Conservation (phyloP, 2,888 invertebrate genomes). For the Papilio elwesi region DNA sequence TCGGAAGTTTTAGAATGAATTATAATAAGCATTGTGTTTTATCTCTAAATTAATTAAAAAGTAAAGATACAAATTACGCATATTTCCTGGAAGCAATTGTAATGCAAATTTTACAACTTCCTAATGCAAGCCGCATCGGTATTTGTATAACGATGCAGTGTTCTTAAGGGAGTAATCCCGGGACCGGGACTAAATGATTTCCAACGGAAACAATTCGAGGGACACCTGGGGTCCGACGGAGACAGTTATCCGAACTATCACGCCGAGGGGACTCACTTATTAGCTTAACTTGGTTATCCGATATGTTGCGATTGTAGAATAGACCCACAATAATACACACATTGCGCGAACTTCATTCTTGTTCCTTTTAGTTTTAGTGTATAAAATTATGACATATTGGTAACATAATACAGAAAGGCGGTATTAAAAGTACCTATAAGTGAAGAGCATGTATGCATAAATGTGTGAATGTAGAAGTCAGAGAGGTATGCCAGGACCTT, state of each 20-base stretch:
- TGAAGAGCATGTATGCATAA: no score
- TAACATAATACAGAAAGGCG: no score
- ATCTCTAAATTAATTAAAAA: background rate
- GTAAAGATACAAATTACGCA: background rate
- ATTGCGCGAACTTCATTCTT: no score
- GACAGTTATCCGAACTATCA: slow-evolving; percentile 45
- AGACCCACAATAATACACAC: background rate
- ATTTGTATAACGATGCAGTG: slow-evolving; percentile 49
- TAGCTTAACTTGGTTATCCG: slow-evolving; percentile 36
- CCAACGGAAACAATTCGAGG: slow-evolving; percentile 59
- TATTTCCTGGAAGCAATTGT: background rate
- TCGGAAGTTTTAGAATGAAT: background rate
- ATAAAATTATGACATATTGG: no score
- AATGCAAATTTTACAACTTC: slow-evolving; percentile 14
- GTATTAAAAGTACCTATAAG: no score
- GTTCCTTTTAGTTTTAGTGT: background rate
- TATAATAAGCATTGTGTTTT: background rate
- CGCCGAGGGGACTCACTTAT: slow-evolving; percentile 40
- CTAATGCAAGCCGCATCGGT: slow-evolving; percentile 13
- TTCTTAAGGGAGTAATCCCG: slow-evolving; percentile 59
- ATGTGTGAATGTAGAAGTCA: no score
- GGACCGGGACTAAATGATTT: slow-evolving; percentile 62
- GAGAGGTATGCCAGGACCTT: no score
- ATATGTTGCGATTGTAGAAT: slow-evolving; percentile 19
- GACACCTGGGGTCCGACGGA: slow-evolving; percentile 64